Evolutionary conservation across 2,113 vertebrate species (phyloP), one percentile per base, ranked within the genome.

Genomic region (Oceanodroma tethys): DNA sequence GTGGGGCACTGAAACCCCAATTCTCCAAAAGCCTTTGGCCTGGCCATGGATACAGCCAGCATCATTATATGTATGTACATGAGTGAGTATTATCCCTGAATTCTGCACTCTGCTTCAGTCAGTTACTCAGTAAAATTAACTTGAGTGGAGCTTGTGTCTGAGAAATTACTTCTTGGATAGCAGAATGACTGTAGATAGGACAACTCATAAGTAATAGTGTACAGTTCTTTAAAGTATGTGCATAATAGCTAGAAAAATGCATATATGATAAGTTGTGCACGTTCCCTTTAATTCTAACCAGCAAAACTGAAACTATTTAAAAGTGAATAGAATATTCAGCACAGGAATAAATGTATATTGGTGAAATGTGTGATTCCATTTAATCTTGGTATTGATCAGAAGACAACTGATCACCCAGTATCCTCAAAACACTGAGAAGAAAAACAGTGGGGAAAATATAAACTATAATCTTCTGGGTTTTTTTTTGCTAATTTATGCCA

Each of bases 311-410:
- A 86, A 88, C 71, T 70, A 86, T 67, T 93, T 92, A 62, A n/a
- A 86, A 70, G 30, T 70, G 42, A 78, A 34, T 40, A 56, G 40
- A 5, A 13, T 70, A 8, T 94, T 92, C 50, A 78, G 72, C 80
- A 71, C 3, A 14, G 66, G 58, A 65, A 93, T 78, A 79, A 90
- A 52, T 38, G 62, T 62, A 42, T 38, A 80, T 87, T 72, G 74
- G 78, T 85, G 80, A 94, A 92, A 72, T 30, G 29, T 68, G 66
- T 73, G 75, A 47, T 86, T 88, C 80, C 36, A 55, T 83, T 93
- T 94, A 88, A 97, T 84, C 58, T 96, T 53, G 19, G 36, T 67
- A 84, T 95, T 58, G 62, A 96, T 95, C 25, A 68, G 47, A 72
- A 84, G 60, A 70, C 86, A 86, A 78, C 73, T 93, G 88, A 88